Conservation (phyloP, 2,888 invertebrate genomes). For the Syritta pipiens region DNA sequence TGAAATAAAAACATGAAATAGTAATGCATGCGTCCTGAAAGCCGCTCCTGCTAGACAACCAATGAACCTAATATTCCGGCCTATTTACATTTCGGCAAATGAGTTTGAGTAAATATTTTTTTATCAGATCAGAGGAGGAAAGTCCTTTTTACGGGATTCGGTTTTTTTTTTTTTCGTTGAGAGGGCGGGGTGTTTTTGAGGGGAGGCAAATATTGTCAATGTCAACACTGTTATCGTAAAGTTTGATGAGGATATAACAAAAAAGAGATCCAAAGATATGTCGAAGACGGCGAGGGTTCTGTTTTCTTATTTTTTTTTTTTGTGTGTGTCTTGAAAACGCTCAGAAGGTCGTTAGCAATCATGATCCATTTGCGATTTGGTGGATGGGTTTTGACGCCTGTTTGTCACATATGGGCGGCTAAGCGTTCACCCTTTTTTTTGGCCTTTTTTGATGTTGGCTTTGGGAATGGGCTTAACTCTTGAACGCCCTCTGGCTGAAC, state of each 20-base stretch:
- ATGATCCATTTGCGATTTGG: conserved; percentile 25
- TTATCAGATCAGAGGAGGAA: conserved; percentile 28
- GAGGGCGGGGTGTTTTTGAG: not conserved
- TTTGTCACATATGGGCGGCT: not conserved
- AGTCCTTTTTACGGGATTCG: not conserved
- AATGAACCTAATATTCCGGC: not conserved
- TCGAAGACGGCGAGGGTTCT: not conserved
- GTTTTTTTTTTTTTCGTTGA: not conserved
- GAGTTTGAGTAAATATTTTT: conserved; percentile 45
- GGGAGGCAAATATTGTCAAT: conserved; percentile 8
- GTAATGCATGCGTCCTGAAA: not conserved
- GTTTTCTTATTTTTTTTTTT: not conserved
- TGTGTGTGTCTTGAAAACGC: not conserved
- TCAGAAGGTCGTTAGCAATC: conserved; percentile 27
- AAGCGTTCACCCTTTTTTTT: not conserved
- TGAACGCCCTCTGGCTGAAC: too few relatives aligned
- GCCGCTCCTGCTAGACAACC: not conserved
- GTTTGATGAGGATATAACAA: conserved; percentile 41
- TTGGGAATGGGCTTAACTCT: too few relatives aligned
- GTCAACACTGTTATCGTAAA: conserved; percentile 49
- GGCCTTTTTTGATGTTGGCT: too few relatives aligned
- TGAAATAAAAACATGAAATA: conserved; percentile 11
- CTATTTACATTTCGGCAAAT: conserved; percentile 28
- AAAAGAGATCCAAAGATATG: conserved; percentile 9
- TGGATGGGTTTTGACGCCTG: not conserved